Conservation (phyloP, 1,140 invertebrate species). For the Lasaia peninsularis region DNA sequence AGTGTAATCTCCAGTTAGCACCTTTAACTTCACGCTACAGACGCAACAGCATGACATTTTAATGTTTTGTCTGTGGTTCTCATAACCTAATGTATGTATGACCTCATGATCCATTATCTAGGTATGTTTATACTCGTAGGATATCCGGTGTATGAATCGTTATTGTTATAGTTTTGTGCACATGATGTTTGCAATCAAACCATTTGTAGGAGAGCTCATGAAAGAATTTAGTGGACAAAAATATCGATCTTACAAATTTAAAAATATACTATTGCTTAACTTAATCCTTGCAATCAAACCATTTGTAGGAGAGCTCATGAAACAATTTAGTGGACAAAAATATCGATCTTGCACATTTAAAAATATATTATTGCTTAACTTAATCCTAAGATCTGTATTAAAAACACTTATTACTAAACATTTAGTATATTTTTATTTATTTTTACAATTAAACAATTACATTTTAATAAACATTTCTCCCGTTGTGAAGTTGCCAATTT, state of each 20-base stretch:
- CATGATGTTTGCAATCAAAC: conserved; percentile 14
- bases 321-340: not conserved
- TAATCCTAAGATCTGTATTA: too few relatives aligned
- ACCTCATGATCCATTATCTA: not conserved
- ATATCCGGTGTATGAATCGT: conserved; percentile 26
- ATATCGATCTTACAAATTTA: not conserved
- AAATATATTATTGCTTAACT: not conserved
- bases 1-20: too few relatives aligned
- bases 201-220: not conserved
- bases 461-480: too few relatives aligned
- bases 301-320: not conserved
- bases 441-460: too few relatives aligned
- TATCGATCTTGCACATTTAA: not conserved
- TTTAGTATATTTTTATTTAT: too few relatives aligned
- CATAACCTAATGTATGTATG: not conserved
- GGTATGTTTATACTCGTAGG: conserved; percentile 28
- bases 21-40: too few relatives aligned
- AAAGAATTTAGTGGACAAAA: not conserved
- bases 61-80: too few relatives aligned
- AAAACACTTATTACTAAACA: too few relatives aligned
- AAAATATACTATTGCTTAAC: not conserved
- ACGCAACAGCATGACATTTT: too few relatives aligned
- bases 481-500: too few relatives aligned
- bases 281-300: conserved; percentile 12
- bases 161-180: conserved; percentile 19